Conservation (phyloP, 2,888 invertebrate genomes). For the Mechanitis messenoides region DNA sequence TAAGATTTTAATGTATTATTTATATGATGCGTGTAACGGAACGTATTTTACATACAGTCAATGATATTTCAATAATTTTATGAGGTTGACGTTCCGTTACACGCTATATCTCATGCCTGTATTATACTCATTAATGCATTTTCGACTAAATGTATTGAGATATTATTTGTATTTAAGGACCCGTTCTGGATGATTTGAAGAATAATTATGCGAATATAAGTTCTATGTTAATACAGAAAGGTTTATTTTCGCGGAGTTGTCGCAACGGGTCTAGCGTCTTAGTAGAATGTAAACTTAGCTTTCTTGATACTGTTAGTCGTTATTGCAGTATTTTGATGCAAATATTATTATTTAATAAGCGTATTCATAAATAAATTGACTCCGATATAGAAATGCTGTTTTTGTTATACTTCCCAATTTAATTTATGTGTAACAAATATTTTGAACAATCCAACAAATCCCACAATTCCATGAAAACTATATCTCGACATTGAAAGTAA, state of each 20-base stretch:
- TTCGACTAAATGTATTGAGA: constrained; percentile 53
- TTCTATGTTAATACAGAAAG: constrained; percentile 6
- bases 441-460: too few relatives aligned
- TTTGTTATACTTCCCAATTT: constrained; percentile 36
- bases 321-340: constrained; percentile 75
- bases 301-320: constrained; percentile 68
- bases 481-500: too few relatives aligned
- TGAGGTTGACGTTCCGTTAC: constrained; percentile 24
- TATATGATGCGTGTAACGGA: constrained; percentile 30
- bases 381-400: constrained; percentile 59
- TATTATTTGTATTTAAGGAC: constrained; percentile 37
- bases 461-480: too few relatives aligned
- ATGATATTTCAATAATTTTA: constrained; percentile 8
- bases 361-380: constrained; percentile 76
- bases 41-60: constrained; percentile 10
- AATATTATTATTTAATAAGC: constrained; percentile 74
- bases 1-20: constrained; percentile 58
- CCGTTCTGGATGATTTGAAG: constrained; percentile 6
- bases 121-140: constrained; percentile 71
- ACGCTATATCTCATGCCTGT: constrained; percentile 51
- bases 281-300: constrained; percentile 57
- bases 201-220: constrained; percentile 15
- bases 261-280: constrained; percentile 48
- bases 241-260: constrained; percentile 15
- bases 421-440: too few relatives aligned